Percentiles rank a stretch among this genome's conserved stretches.
Evolutionary conservation across 2,888 invertebrate genomes (phyloP).

Genomic region (Erannis defoliaria): DNA sequence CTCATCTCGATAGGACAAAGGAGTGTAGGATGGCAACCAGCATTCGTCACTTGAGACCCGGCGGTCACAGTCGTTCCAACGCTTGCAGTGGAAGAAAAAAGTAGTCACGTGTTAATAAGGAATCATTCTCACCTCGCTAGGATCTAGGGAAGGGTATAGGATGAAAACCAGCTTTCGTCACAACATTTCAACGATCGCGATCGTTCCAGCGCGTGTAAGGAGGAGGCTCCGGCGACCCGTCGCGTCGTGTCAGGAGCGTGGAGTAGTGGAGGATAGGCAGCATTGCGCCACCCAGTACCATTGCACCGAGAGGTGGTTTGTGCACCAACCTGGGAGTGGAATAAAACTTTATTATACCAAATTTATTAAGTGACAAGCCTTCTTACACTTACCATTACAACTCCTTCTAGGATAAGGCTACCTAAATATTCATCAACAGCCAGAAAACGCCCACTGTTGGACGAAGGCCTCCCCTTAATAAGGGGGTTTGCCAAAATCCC

Average conservation of each 20-base stretch:
- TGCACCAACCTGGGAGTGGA: conserved; percentile 66
- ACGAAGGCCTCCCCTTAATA: no score
- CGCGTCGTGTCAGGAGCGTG: conserved; percentile 64
- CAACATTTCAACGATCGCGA: conserved; percentile 55
- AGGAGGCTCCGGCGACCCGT: conserved; percentile 50
- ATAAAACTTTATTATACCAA: neutral
- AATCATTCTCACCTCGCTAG: conserved; percentile 17
- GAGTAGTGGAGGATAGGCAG: conserved; percentile 77
- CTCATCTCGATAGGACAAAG: conserved; percentile 7
- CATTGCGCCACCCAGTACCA: conserved; percentile 65
- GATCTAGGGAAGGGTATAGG: conserved; percentile 18
- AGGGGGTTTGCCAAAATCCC: no score
- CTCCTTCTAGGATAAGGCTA: no score
- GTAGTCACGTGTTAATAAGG: neutral
- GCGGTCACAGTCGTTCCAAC: conserved; percentile 60
- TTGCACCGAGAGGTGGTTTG: conserved; percentile 70
- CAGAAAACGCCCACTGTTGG: no score
- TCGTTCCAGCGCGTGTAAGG: conserved; percentile 62
- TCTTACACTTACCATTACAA: no score
- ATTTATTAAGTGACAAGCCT: neutral
- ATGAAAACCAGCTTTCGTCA: neutral
- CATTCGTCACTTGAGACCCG: conserved; percentile 42
- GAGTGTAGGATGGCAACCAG: conserved; percentile 14
- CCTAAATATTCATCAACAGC: no score
- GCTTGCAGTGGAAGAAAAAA: conserved; percentile 31